Evolutionary conservation across 2,888 invertebrate species (phyloP), one percentile per base, ranked within the genome.

Genomic region (Pseudoips prasinana): DNA sequence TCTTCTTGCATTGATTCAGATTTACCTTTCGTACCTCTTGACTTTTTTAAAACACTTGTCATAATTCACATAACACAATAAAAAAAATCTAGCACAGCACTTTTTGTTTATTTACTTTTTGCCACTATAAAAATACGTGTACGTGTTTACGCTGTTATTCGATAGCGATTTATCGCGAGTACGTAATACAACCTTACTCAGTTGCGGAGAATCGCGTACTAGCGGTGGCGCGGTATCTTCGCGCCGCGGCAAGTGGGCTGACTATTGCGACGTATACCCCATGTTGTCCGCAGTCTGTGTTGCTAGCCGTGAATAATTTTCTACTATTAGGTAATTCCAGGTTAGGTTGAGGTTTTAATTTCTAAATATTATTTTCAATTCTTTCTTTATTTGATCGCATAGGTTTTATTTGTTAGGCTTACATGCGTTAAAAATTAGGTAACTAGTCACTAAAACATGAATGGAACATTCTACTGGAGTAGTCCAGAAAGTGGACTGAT

Each of bases 1-100:
- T 88, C 89, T 56, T 89, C 89, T 70, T 87, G 89, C 89, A 88
- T 87, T 60, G 89, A 88, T 74, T 81, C 86, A 27, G 87, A 87
- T 82, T 88, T 89, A 42, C 86, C 86, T 70, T 88, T 88, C 38
- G 78, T 73, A 32, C 85, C 88, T 69, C 77, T 80, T 32, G 85
- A 78, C 64, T 87, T 88, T 66, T 89, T 89, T 54, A 88, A 75
- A 54, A 88, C 89, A 89, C 89, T 87, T 47, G 87, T 88, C 89
- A 88, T 87, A 71, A 69, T 60, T 54, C 80, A 86, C 85, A 82
- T 76, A 63, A 79, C 83, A 84, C 74, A 71, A 65, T 38, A 31
- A 36, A 46, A 42, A 30, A 33, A 10, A 1, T 30, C 29, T 29
- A 43, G 28, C 57, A 57, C 54, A 46, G 26, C 51, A 57, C 57